phyloP scores from a whole-genome alignment of 2,888 invertebrate species.

The Bhutanitis thaidina region DNA sequence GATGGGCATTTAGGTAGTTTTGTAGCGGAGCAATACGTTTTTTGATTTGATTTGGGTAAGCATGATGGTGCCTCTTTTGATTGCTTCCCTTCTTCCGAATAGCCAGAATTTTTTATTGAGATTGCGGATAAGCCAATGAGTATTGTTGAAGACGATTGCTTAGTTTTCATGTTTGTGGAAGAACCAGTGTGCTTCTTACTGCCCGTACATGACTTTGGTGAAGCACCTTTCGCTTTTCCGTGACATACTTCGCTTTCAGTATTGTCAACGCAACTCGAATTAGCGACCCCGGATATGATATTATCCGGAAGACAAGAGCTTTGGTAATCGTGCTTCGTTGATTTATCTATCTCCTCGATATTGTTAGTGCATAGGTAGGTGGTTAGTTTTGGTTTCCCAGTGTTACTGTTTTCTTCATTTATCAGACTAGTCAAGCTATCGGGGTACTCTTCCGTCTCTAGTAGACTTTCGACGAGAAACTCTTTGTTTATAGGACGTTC shows the following conservation, averaged over 20 bases:
- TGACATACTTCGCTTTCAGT: conserved; percentile 7
- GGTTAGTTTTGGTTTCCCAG: neutral
- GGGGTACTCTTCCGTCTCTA: neutral
- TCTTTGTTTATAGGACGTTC: too few species aligned
- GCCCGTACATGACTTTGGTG: neutral
- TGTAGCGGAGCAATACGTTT: conserved; percentile 6
- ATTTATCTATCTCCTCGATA: neutral
- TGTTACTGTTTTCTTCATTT: neutral
- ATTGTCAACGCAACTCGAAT: conserved; percentile 1
- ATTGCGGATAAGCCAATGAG: neutral
- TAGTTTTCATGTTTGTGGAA: neutral
- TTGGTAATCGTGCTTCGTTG: conserved; percentile 3
- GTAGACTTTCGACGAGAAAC: too few species aligned
- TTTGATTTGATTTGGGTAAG: neutral
- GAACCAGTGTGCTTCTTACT: neutral
- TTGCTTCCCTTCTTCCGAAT: neutral
- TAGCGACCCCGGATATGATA: neutral
- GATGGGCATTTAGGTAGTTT: conserved; percentile 3
- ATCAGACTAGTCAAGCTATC: too few species aligned
- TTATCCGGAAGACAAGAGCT: conserved; percentile 3
- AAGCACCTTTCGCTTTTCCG: neutral
- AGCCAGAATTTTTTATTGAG: neutral
- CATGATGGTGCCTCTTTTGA: neutral
- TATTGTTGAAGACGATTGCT: neutral
- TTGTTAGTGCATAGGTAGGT: conserved; percentile 5